Base-by-base conservation (phyloP, 2,113 vertebrate genomes). In the Excalfactoria chinensis region DNA sequence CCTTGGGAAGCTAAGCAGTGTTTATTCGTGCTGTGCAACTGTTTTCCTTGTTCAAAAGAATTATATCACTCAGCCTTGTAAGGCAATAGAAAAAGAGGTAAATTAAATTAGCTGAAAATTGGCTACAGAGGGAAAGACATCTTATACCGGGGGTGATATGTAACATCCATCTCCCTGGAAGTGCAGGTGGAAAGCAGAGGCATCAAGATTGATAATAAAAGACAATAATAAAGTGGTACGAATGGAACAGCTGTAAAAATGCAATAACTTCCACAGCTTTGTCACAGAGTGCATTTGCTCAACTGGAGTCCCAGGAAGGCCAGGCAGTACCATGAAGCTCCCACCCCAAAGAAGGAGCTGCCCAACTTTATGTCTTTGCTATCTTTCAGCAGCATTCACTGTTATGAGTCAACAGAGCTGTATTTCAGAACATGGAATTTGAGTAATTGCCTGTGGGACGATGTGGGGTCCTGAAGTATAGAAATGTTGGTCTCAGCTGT, bases 21-120 rank as follows among this genome's bases (percentile, higher is more conserved):
- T 91, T 94, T 60, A 48, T 87, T 85, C 2, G 0, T 68, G 82
- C 78, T 91, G 59, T 73, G 86, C 64, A 70, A 62, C 77, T 44
- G 25, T 46, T 64, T 73, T 55, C 23, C 37, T 49, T 77, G 41
- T 48, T 95, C 84, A 58, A 34, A 89, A 51, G 74, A 91, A 68
- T 87, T 87, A 20, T 46, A 83, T 76, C 64, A 48, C 49, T 80
- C 81, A 56, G 20, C 15, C 43, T 68, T 51, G 60, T 70, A 46
- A 87, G 59, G 55, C 44, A 73, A 15, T 87, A 85, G 71, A 67
- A 76, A 94, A 89, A 13, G 35, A 67, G 46, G 9, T 73, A 35
- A 49, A 88, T 93, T 89, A 73, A 92, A 94, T 92, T 64, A 84
- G 55, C 23, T 86, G 62, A 68, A 90, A 94, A 91, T 84, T 60